phyloP scores from a whole-genome alignment of 2,888 invertebrate genomes.

The Campaea margaritaria region DNA sequence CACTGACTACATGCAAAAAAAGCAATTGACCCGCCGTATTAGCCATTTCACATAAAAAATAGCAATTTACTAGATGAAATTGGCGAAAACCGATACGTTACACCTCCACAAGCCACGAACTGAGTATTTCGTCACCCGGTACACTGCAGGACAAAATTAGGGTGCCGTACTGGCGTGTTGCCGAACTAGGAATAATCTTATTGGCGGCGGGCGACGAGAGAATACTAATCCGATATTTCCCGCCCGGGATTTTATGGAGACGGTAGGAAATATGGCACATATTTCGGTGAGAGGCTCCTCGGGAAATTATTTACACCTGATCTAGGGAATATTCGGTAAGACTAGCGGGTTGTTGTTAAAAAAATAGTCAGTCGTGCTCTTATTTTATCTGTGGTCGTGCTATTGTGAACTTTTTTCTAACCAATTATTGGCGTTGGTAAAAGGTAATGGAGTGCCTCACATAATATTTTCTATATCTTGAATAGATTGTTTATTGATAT shows the following conservation, averaged over 20 bases:
- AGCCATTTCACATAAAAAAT: no score
- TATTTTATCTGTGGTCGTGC: no score
- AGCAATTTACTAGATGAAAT: no score
- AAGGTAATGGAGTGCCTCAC: no score
- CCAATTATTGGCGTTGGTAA: no score
- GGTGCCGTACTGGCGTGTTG: conserved; percentile 33
- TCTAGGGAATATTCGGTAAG: not conserved
- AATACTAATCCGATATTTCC: conserved; percentile 34
- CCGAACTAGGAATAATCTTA: conserved; percentile 37
- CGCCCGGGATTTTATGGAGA: conserved; percentile 18
- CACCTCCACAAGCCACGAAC: not conserved
- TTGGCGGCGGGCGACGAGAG: conserved; percentile 23
- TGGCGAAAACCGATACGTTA: not conserved
- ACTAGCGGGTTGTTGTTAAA: not conserved
- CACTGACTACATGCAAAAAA: no score
- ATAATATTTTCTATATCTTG: no score
- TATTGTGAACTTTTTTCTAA: not conserved
- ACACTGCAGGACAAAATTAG: conserved; percentile 39
- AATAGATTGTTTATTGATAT: no score
- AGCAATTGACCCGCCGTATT: no score
- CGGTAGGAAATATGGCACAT: conserved; percentile 15
- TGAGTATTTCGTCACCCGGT: conserved; percentile 14
- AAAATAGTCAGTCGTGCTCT: no score
- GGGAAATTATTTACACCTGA: conserved; percentile 9
- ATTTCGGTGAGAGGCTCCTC: conserved; percentile 1